A percentile compares a stretch with the other conserved stretches of the same genome.
Conservation (phyloP, 2,113 vertebrate species). For the Grammomys surdaster region DNA sequence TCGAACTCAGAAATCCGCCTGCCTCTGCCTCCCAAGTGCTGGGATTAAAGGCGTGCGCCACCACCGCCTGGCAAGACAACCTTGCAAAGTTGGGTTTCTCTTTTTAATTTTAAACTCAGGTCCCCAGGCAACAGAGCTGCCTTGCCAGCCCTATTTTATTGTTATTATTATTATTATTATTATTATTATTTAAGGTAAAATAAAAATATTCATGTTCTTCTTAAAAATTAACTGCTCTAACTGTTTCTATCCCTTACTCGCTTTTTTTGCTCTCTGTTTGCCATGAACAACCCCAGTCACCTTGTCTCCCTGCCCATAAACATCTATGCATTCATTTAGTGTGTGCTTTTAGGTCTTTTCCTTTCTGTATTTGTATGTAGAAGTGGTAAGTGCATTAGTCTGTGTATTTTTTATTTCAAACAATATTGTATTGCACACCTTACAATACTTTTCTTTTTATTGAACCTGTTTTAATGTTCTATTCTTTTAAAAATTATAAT, state of each 20-base stretch:
- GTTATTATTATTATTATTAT: too few relatives aligned
- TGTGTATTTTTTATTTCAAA: conserved; percentile 16
- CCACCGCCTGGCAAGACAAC: neutral
- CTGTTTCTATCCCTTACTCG: neutral
- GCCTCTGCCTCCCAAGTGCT: too few relatives aligned
- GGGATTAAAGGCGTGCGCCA: too few relatives aligned
- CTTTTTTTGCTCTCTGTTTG: neutral
- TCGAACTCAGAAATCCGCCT: too few relatives aligned
- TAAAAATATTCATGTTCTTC: neutral
- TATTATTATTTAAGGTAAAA: too few relatives aligned
- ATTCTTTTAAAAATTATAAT: neutral
- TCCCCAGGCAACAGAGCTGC: neutral
- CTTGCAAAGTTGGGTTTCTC: neutral
- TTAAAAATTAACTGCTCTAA: neutral
- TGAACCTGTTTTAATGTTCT: conserved; percentile 4
- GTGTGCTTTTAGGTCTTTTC: neutral
- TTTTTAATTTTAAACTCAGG: neutral
- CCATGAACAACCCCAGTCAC: neutral
- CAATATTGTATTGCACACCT: neutral
- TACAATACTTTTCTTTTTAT: neutral
- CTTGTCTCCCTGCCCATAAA: neutral
- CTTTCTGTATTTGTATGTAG: neutral
- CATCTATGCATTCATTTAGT: neutral
- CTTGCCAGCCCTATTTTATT: neutral
- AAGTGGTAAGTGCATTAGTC: neutral